Conservation (phyloP, 2,113 vertebrate genomes). For the Corythoichthys intestinalis region DNA sequence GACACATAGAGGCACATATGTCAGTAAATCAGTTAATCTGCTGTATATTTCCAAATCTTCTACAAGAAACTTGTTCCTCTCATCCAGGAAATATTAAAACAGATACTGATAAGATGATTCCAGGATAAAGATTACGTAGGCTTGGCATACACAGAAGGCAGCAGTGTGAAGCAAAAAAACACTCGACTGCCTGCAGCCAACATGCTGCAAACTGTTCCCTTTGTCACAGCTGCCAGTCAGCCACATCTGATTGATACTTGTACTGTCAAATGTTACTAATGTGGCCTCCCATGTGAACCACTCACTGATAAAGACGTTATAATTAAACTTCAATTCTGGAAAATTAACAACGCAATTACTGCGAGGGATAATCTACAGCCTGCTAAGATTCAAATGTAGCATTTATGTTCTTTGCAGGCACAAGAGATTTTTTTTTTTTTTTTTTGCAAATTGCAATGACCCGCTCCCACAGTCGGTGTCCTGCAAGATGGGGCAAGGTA, state of each 20-base stretch:
- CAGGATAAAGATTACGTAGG: slow-evolving; percentile 17
- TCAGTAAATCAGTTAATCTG: not conserved
- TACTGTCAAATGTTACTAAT: slow-evolving; percentile 35
- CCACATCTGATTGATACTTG: slow-evolving; percentile 29
- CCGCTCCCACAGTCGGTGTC: slow-evolving; percentile 30
- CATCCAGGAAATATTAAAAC: not conserved
- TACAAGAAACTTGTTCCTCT: not conserved
- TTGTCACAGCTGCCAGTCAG: slow-evolving; percentile 62
- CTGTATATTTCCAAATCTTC: not conserved
- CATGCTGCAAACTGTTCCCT: slow-evolving; percentile 49
- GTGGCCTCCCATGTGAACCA: slow-evolving; percentile 17
- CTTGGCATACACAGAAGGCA: slow-evolving; percentile 40
- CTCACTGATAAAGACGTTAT: slow-evolving; percentile 24
- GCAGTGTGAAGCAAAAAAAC: slow-evolving; percentile 38
- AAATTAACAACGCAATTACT: slow-evolving; percentile 35
- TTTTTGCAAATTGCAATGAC: slow-evolving; percentile 6
- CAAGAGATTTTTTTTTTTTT: slow-evolving; percentile 1
- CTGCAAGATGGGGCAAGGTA: slow-evolving; percentile 25
- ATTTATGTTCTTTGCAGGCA: not conserved
- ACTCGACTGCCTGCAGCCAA: slow-evolving; percentile 46
- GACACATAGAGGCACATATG: not conserved
- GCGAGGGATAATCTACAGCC: slow-evolving; percentile 5
- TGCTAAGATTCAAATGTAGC: slow-evolving; percentile 9
- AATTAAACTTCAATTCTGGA: slow-evolving; percentile 32
- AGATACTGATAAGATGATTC: not conserved